Evolutionary conservation across 2,888 invertebrate genomes (phyloP), one percentile per base, ranked within the genome.

Genomic region (Xylota segnis): DNA sequence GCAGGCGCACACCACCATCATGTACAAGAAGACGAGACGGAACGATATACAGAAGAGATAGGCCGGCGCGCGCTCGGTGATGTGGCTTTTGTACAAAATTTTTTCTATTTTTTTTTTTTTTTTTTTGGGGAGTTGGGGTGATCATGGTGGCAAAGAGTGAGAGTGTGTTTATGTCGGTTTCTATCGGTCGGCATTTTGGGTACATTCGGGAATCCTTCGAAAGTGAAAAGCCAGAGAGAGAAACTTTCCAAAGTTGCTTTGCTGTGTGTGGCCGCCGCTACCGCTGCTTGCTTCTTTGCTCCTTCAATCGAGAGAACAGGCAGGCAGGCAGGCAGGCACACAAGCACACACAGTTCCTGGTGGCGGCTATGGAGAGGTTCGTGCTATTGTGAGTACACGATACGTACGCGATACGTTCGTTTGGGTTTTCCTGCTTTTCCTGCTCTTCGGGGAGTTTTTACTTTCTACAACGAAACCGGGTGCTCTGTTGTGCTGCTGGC

Each of bases 151-250:
- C 74, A 75, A 65, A 77, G 63, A 75, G 78, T 88, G 87, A 82
- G 88, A 87, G 88, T 87, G 82, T 84, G 72, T 72, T 88, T 87
- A 71, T 77, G 61, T 78, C 63, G 72, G 72, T 61, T 79, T 54
- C 50, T 79, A 76, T 86, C 74, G 61, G 75, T 75, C 66, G 70
- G 52, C 58, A 63, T 83, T 66, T 66, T 68, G 40, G 47, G 47
- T 65, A 61, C 40, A 58, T 72, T 72, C 54, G 58, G 70, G 65
- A 77, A 66, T 83, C 59, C 59, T 66, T 52, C 54, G 82, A 86
- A 86, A 86, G 86, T 86, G 86, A 86, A 86, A 86, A 76, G 86
- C 76, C 40, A 75, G 34, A 70, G 75, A 84, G 70, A 75, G 75
- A 47, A 75, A 79, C 37, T 77, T 83, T 56, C 16, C 37, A 75